Base-by-base conservation (phyloP, 1,140 invertebrate genomes). In the Cepaea nemoralis region DNA sequence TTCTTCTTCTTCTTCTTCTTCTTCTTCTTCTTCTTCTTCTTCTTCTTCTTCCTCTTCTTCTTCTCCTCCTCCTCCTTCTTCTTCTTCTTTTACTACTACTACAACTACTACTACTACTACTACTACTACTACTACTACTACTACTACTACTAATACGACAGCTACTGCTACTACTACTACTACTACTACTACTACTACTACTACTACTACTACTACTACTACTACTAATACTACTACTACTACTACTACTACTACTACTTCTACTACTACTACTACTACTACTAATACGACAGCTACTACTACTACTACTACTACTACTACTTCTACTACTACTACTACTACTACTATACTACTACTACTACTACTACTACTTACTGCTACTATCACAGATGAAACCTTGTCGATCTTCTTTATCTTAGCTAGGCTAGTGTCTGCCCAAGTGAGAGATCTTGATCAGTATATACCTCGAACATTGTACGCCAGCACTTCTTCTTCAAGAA, bases 121-220 rank as follows among this genome's bases (percentile, higher is more conserved):
- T 24, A 67, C 63, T 67, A 67, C 63, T 67, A 45, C 42, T 19
- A 19, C 8, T 45, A 45, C 42, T 45, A 45, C 42, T 45, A 45
- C 42, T 45, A n/a, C 42, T 45, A 45, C 42, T 45, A 45, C 42
- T 45, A 19, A 8, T 45, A 19, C 42, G 8, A 45, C 42, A 10
- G n/a, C 24, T 67, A 67, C 33, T 67, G 33, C 63, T 67, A 67
- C 63, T 67, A 67, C 63, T 67, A 67, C 63, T 67, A 67, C 63
- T 67, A 67, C 63, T 67, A 67, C 63, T 67, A 67, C 63, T 67
- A 55, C 63, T 67, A 24, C 24, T 67, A 67, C 24, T 67, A 67
- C 63, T 67, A 67, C 63, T 67, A 67, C 24, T 67, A 67, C 63
- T 67, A 67, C 63, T 24, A 67, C 63, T 67, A 67, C 63, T 67